Evolutionary conservation across 2,113 vertebrate genomes (phyloP).

Genomic region (Hypocryptadius cinnamomeus): DNA sequence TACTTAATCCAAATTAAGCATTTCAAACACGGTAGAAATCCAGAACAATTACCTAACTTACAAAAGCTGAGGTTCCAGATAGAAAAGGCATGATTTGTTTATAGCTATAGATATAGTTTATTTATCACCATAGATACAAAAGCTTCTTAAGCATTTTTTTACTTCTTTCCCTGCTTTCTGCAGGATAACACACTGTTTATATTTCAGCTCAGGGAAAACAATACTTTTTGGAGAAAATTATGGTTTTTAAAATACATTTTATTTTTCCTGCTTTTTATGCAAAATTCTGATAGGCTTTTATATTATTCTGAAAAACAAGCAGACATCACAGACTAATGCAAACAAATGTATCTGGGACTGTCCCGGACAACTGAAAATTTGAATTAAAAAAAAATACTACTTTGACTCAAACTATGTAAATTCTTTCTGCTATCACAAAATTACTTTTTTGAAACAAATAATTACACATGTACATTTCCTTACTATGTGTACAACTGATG

Average conservation of each 20-base stretch:
- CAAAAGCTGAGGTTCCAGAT: neutral
- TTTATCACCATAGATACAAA: neutral
- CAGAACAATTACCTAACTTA: neutral
- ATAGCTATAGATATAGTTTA: neutral
- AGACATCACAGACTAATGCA: neutral
- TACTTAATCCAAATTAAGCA: neutral
- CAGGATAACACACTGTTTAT: neutral
- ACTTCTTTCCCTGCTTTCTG: neutral
- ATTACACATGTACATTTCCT: neutral
- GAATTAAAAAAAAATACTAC: neutral
- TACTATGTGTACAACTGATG: neutral
- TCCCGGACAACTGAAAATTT: neutral
- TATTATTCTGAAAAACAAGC: neutral
- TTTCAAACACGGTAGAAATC: neutral
- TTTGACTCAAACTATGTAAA: neutral
- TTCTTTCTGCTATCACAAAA: neutral
- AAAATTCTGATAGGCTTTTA: neutral
- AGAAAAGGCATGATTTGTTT: neutral
- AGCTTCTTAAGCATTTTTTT: neutral
- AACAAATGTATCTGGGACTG: neutral
- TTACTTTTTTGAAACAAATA: neutral
- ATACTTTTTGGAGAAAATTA: neutral
- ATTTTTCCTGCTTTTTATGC: neutral
- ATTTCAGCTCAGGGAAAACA: neutral
- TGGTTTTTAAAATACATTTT: neutral